A percentile compares a stretch with the other conserved stretches of the same genome.
phyloP scores from a whole-genome alignment of 2,797 vertebrate species.

The Bradypodion pumilum region DNA sequence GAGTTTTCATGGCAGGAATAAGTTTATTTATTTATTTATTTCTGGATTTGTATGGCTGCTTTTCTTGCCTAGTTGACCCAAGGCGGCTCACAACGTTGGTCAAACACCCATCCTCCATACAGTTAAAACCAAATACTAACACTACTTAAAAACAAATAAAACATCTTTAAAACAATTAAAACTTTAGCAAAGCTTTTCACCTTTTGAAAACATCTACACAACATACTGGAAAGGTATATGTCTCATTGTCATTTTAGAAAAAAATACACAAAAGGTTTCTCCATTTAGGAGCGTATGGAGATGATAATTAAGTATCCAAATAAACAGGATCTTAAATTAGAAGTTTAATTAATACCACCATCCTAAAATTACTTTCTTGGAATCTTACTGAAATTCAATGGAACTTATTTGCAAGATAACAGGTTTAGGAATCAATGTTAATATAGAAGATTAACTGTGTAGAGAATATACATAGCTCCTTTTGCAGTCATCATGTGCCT shows the following conservation, averaged over 20 bases:
- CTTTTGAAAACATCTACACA: not conserved
- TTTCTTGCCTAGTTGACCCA: too few species aligned
- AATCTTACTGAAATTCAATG: not conserved
- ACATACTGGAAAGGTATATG: not conserved
- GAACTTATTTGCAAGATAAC: not conserved
- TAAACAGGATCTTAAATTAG: conserved; percentile 23
- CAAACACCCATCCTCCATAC: too few species aligned
- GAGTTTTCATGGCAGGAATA: not conserved
- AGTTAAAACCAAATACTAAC: too few species aligned
- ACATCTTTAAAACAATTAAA: too few species aligned
- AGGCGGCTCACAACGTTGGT: too few species aligned
- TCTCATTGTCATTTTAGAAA: not conserved
- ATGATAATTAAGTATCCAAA: conserved; percentile 16
- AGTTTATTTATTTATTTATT: too few species aligned
- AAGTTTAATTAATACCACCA: conserved; percentile 2
- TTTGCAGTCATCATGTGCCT: too few species aligned
- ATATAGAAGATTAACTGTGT: not conserved
- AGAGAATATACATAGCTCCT: not conserved
- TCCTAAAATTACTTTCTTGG: not conserved
- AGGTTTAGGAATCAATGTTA: not conserved
- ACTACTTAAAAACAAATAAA: too few species aligned
- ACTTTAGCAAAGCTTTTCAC: not conserved
- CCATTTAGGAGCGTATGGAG: not conserved
- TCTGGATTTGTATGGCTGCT: too few species aligned
- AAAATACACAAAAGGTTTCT: not conserved